Conservation (phyloP, 2,797 vertebrate species). For the Artibeus jamaicensis region DNA sequence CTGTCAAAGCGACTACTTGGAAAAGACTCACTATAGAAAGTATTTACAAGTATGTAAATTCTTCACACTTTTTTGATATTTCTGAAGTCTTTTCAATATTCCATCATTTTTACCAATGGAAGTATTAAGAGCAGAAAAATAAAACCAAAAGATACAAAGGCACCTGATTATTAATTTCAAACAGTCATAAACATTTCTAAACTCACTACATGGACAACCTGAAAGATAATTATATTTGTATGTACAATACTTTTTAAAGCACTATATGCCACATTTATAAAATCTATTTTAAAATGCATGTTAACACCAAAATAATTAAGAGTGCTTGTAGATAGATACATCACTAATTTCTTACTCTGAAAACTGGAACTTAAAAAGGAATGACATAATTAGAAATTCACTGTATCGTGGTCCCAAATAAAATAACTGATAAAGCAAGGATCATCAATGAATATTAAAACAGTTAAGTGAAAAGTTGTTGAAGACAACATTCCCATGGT, state of each 20-base stretch:
- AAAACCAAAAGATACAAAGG: not conserved
- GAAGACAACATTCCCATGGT: not conserved
- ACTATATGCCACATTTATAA: not conserved
- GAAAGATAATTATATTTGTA: not conserved
- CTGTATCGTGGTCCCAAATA: not conserved
- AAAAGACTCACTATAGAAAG: not conserved
- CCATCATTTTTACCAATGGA: not conserved
- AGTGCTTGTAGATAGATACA: not conserved
- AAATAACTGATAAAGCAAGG: constrained; percentile 11
- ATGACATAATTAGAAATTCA: constrained; percentile 11
- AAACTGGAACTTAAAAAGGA: not conserved
- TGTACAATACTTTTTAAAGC: not conserved
- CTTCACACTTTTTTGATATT: not conserved
- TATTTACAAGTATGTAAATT: not conserved
- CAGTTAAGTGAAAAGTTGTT: not conserved
- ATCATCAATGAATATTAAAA: not conserved
- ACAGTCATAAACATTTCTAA: not conserved
- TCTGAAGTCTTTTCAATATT: not conserved
- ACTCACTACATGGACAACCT: not conserved
- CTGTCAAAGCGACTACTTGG: not conserved
- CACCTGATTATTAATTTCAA: not conserved
- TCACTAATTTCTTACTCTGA: not conserved
- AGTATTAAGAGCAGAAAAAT: not conserved
- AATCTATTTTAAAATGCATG: not conserved
- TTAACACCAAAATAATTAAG: constrained; percentile 16